phyloP scores from a whole-genome alignment of 2,888 invertebrate genomes.

The Agrotis puta region DNA sequence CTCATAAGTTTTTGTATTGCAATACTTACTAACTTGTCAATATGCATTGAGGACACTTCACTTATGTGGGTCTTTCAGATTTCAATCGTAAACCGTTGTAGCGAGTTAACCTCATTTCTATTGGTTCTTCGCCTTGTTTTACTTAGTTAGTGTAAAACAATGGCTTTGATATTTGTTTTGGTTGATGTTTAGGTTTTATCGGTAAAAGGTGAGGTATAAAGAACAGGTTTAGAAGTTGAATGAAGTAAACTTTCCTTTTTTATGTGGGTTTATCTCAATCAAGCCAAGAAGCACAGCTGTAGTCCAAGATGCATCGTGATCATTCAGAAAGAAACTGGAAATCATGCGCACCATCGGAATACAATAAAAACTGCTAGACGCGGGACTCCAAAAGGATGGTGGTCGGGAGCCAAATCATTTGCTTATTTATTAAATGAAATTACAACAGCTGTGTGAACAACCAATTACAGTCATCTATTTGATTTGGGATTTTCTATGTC shows the following conservation, averaged over 20 bases:
- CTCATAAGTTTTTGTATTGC: slow-evolving; percentile 39
- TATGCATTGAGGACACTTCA: slow-evolving; percentile 66
- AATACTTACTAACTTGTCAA: slow-evolving; percentile 52
- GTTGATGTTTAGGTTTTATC: background rate
- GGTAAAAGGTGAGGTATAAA: background rate
- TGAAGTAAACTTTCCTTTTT: background rate
- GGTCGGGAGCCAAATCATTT: too few species aligned
- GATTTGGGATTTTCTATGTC: too few species aligned
- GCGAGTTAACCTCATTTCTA: slow-evolving; percentile 42
- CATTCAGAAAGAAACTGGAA: too few species aligned
- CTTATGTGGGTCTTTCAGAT: slow-evolving; percentile 46
- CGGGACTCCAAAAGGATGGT: too few species aligned
- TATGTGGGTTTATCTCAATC: too few species aligned
- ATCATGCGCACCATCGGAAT: too few species aligned
- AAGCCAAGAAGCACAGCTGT: too few species aligned
- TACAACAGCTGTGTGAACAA: too few species aligned
- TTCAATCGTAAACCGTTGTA: slow-evolving; percentile 47
- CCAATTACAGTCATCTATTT: too few species aligned
- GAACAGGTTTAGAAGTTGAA: background rate
- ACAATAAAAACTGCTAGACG: too few species aligned
- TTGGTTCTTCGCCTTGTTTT: slow-evolving; percentile 34
- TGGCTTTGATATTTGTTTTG: background rate
- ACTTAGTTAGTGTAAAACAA: slow-evolving; percentile 46
- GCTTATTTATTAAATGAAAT: too few species aligned
- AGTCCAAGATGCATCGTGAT: too few species aligned